Percentiles rank a stretch among this genome's conserved stretches.
These are phyloP conservation scores for Cyclina sinensis DNA, from an alignment of 1,140 invertebrate genomes.

Conservation along the genomic window DNA sequence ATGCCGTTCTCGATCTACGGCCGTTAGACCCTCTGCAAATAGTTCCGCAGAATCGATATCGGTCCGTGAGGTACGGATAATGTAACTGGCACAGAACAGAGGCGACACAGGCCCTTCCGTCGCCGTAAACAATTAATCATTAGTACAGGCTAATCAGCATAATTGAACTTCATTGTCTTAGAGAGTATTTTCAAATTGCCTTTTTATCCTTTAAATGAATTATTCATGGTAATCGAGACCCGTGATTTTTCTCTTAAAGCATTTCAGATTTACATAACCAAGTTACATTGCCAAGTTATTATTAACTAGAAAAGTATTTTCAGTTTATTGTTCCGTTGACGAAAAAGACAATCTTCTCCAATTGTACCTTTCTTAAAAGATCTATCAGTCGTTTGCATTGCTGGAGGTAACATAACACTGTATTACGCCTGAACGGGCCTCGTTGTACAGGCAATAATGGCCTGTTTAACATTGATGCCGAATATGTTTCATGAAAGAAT, in stretches of 20 bases:
- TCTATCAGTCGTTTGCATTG: too few species aligned
- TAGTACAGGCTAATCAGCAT: not conserved
- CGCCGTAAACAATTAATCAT: not conserved
- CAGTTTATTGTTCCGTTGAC: too few species aligned
- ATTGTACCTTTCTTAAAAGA: too few species aligned
- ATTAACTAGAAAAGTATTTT: too few species aligned
- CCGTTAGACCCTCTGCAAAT: not conserved
- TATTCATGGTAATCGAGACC: not conserved
- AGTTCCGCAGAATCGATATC: not conserved
- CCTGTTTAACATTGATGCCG: too few species aligned
- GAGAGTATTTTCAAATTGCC: not conserved
- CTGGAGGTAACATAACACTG: too few species aligned
- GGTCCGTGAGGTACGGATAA: not conserved
- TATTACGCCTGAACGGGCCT: too few species aligned
- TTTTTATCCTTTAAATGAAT: not conserved
- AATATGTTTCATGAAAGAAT: too few species aligned
- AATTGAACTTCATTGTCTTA: constrained; percentile 8
- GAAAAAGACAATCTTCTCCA: too few species aligned
- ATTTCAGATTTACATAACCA: constrained; percentile 3
- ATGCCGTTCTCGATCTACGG: not conserved
- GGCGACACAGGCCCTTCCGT: not conserved
- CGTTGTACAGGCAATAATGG: too few species aligned
- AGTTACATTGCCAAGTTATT: too few species aligned
- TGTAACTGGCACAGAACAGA: not conserved
- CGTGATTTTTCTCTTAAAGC: not conserved